phyloP scores from a whole-genome alignment of 2,113 vertebrate species.

The Phocoena sinus region DNA sequence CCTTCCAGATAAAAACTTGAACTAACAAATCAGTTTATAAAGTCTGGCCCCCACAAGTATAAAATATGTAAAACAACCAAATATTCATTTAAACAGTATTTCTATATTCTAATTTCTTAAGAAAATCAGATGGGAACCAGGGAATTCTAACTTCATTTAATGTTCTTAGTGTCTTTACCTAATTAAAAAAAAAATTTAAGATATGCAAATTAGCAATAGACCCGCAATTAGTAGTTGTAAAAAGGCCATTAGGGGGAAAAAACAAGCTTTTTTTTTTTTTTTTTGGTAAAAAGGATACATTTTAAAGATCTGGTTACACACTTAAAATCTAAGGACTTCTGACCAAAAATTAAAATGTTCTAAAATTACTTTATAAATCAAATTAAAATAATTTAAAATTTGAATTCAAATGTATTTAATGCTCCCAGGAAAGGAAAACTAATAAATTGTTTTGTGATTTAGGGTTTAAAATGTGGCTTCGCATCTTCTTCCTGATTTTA shows the following conservation, averaged over 20 bases:
- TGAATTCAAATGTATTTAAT: not conserved
- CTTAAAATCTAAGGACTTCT: not conserved
- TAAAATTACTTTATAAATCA: not conserved
- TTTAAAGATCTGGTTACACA: not conserved
- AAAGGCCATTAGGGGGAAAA: not conserved
- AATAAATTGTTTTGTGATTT: not conserved
- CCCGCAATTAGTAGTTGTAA: not conserved
- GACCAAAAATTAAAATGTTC: not conserved
- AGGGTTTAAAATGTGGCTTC: not conserved
- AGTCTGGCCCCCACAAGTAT: not conserved
- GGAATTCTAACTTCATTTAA: not conserved
- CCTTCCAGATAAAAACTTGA: not conserved
- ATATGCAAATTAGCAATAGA: not conserved
- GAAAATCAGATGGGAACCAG: not conserved
- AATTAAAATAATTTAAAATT: not conserved
- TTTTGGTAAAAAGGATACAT: not conserved
- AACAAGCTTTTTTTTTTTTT: not conserved
- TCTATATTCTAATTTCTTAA: not conserved
- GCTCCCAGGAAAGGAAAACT: not conserved
- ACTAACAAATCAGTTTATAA: not conserved
- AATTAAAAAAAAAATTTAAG: not conserved
- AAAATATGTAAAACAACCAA: not conserved
- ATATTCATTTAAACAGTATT: not conserved
- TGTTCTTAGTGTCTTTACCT: not conserved
- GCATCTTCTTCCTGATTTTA: not conserved